Base-by-base conservation (phyloP, 2,113 vertebrate genomes). In the Leiothrix lutea region DNA sequence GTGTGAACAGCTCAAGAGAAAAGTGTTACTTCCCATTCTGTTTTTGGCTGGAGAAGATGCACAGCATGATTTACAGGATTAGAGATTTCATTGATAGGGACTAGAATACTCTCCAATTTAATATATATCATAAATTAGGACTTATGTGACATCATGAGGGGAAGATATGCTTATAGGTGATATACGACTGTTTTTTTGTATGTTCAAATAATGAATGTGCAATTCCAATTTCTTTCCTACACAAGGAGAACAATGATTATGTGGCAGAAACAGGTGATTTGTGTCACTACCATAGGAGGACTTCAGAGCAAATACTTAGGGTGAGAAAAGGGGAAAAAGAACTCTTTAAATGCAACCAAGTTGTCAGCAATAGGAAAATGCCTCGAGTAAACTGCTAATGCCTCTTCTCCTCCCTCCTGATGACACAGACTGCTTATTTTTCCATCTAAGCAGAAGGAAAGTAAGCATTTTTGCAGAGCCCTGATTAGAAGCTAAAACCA, bases 391-490 rank as follows among this genome's bases (percentile, higher is more conserved):
- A 79, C 36, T 56, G 47, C 31, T 38, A 47, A 7, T 31, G 61
- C 14, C 13, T 51, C 28, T 40, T 45, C 42, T 83, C 74, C 38
- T 54, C 36, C 45, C 73, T 57, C 33, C 45, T 74, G 15, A 66
- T 35, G 42, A 64, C 0, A 89, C 12, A 80, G 24, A 38, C 44
- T 66, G 51, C 64, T 48, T 84, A 72, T 74, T 96, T 86, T 90
- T 42, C 64, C 23, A 81, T 38, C 26, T 74, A 81, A 71, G 64
- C 44, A 78, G 51, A 58, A 67, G 22, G 51, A 83, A 65, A 25
- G 62, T 38, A 92, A 89, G 80, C 80, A 91, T 77, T 95, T 81
- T 88, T 79, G 18, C 45, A 79, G 36, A 91, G n/a, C 14, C 26
- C 61, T n/a, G 54, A 62, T 1, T 85, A 66, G 84, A 48, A 82